Percentiles rank a stretch among this genome's conserved stretches.
These are phyloP conservation scores for Calypte anna DNA, from an alignment of 2,113 vertebrate species.

Conservation along the genomic window DNA sequence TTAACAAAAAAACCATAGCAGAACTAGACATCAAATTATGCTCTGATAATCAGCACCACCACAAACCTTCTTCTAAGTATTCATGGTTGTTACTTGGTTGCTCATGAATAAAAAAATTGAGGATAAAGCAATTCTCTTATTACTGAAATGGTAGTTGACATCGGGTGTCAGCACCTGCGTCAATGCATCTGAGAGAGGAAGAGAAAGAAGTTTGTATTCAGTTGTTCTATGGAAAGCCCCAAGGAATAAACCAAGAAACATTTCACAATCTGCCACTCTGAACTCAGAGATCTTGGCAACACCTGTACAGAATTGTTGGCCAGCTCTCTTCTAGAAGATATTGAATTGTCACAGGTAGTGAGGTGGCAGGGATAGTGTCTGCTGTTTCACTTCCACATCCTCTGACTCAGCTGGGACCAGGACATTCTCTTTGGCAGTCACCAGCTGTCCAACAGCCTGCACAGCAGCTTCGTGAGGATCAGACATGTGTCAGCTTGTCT, in stretches of 20 bases:
- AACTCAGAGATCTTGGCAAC: not conserved
- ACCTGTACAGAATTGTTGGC: not conserved
- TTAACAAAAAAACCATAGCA: not conserved
- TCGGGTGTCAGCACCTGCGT: not conserved
- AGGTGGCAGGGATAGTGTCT: not conserved
- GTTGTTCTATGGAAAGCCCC: not conserved
- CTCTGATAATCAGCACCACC: not conserved
- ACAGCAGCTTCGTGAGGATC: not conserved
- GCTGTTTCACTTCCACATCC: not conserved
- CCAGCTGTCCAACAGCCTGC: not conserved
- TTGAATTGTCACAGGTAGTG: not conserved
- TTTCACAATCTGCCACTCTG: not conserved
- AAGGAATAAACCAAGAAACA: not conserved
- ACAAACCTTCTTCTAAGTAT: not conserved
- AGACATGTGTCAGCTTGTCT: not conserved
- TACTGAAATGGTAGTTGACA: not conserved
- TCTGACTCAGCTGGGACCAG: not conserved
- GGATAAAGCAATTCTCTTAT: not conserved
- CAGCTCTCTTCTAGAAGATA: not conserved
- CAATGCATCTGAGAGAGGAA: not conserved
- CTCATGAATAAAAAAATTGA: not conserved
- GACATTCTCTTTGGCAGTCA: not conserved
- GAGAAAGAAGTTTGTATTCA: not conserved
- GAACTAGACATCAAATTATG: not conserved
- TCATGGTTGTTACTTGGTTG: not conserved